Base-by-base conservation (phyloP, 2,888 invertebrate genomes). In the Leptinotarsa rubiginosa region DNA sequence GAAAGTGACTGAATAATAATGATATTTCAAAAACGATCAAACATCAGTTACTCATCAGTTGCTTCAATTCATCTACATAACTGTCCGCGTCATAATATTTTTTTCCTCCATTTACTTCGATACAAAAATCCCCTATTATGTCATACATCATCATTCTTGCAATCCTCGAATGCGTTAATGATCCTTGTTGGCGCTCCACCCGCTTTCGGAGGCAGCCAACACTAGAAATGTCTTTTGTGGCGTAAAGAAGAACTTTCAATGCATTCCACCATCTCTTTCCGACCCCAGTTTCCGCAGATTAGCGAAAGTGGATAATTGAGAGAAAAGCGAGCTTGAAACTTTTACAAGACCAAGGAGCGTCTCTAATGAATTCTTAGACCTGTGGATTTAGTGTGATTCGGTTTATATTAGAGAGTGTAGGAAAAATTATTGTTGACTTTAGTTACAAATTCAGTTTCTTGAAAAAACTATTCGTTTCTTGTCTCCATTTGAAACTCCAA, bases 221-320 rank as follows among this genome's bases (percentile, higher is more conserved):
- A 47, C 47, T 54, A 81, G 81, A 84, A 85, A 84, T 84, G 84
- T 80, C 85, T 86, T 85, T 85, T 85, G 84, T 84, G 84, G 83
- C 71, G 62, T 75, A 78, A 82, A 83, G 82, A 77, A 77, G 75
- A 75, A 74, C 78, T 80, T 82, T 80, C 84, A 85, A 84, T 84
- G 84, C 83, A 77, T 74, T 79, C 72, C 70, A 73, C 75, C 76
- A 75, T 77, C 78, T 80, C 80, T 81, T 75, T 81, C 83, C 81
- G 78, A 52, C 83, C 85, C 85, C 84, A 59, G 84, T 83, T 86
- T 87, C 87, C 87, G 85, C 84, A 83, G 85, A 85, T 86, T 86
- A 84, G 82, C 81, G 80, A 78, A 85, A 86, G 85, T 84, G 85
- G 85, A 86, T 87, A 87, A 87, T 87, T 87, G 87, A 87, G 85